Base-by-base conservation (phyloP, 2,113 vertebrate genomes). In the Myotis davidii region DNA sequence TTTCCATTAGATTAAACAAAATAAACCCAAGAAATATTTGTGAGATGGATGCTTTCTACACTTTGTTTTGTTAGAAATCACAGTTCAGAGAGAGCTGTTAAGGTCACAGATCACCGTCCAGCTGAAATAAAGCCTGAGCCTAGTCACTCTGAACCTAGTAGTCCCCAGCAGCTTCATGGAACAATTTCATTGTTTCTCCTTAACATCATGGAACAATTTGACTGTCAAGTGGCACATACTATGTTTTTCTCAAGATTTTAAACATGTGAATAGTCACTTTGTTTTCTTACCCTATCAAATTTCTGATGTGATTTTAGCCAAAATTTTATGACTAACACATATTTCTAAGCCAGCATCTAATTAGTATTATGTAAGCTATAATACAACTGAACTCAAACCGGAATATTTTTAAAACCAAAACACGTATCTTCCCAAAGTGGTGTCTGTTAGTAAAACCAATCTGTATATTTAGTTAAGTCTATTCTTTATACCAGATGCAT, bases 401-500 rank as follows among this genome's bases (percentile, higher is more conserved):
- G 59, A 45, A 70, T 88, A 87, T 67, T 91, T 96, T 95, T 50
- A 20, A 94, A 93, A 78, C 54, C 45, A 94, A 79, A 86, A 89
- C 88, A 90, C 1, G 1, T 83, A 85, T 89, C 81, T 94, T 92
- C n/a, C 21, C 10, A 45, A 96, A 97, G 88, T 89, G 11, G 25
- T 79, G 54, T 94, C 56, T 88, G 21, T 91, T 90, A 45, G 56
- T 54, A 86, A 94, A 94, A 77, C 39, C 16, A 65, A 50, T n/a
- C 79, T 20, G 29, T 45, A 59, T 59, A 86, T 96, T 95, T 97
- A 83, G n/a, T 74, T 88, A 91, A 92, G 87, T 56, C 21, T 37
- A 78, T 92, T 95, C 59, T 93, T 94, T 96, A 94, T 12, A 61
- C 67, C 85, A 94, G 83, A 95, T 95, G 18, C 50, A 45, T 94